These are phyloP conservation scores for Saccostrea cuccullata DNA, from an alignment of 1,140 invertebrate species.

Conservation along the genomic window DNA sequence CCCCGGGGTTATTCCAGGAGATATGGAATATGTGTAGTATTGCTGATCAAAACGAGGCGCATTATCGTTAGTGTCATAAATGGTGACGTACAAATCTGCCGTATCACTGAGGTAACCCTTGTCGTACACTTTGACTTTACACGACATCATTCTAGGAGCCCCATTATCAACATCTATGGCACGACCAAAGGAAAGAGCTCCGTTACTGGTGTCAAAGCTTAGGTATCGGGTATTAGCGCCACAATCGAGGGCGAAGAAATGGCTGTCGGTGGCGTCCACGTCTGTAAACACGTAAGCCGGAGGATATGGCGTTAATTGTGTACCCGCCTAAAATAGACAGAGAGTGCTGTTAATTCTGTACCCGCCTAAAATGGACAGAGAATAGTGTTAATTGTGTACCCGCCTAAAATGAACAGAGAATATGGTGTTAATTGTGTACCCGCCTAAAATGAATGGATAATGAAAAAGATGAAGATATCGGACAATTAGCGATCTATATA, in stretches of 20 bases:
- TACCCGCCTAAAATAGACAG: neutral
- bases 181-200: conserved; percentile 21
- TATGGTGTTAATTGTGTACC: too few species aligned
- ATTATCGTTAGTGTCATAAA: conserved; percentile 43
- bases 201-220: conserved; percentile 19
- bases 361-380: too few species aligned
- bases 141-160: conserved; percentile 7
- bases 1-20: neutral
- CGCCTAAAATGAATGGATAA: neutral
- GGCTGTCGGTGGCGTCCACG: neutral
- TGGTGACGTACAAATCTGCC: conserved; percentile 13
- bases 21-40: conserved; percentile 40
- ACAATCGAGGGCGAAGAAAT: conserved; percentile 33
- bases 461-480: neutral
- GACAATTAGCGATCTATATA: too few species aligned
- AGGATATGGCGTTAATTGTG: neutral
- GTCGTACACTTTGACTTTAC: conserved; percentile 39
- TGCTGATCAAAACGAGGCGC: conserved; percentile 39
- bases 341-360: too few species aligned
- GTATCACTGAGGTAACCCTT: conserved; percentile 19
- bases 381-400: conserved; percentile 2
- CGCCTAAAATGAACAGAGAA: neutral
- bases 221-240: conserved; percentile 12
- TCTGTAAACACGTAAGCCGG: conserved; percentile 25
- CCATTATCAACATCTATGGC: conserved; percentile 40